Base-by-base conservation (phyloP, 2,888 invertebrate genomes). In the Ennomos quercinarius region DNA sequence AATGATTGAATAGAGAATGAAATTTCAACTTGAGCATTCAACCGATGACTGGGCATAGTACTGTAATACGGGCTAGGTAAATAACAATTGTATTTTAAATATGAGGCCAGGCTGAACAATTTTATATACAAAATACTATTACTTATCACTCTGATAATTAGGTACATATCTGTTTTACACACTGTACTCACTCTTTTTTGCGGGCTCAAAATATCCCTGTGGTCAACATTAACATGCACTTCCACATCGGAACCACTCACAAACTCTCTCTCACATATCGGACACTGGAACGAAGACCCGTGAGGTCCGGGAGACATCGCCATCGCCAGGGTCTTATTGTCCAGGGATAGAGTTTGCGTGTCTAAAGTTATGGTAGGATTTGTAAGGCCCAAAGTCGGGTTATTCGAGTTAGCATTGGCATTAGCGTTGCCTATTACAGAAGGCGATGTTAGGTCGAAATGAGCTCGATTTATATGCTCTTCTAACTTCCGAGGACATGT, bases 221-320 rank as follows among this genome's bases (percentile, higher is more conserved):
- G 97, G 74, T 96, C 97, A 57, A 96, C 95, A 87, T 97, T 97
- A 0, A 97, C 97, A 79, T 98, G 98, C 49, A 97, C 86, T 84
- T 97, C 97, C 50, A 97, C 94, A 80, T 97, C 96, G 2, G 95
- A 94, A n/a, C 95, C 95, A 70, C 95, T 95, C 46, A 94, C 93
- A 78, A 96, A 96, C 48, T 94, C 94, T 67, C 94, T 94, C 61
- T 95, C 94, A 85, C 97, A 97, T 44, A 97, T 93, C 0, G 97
- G 97, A 79, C 97, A 97, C 66, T 95, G 95, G 72, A 94, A 96
- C 9, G 93, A 80, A 0, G 93, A 91, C 13, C 86, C 81, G 44
- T 94, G 87, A 8, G 92, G 87, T 0, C 88, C 89, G 1, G 90
- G 89, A 13, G 93, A 90, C 80, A 90, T 72, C 44, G 93, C 81